These are phyloP conservation scores for Tribolium freemani DNA, from an alignment of 2,888 invertebrate genomes.

Conservation along the genomic window DNA sequence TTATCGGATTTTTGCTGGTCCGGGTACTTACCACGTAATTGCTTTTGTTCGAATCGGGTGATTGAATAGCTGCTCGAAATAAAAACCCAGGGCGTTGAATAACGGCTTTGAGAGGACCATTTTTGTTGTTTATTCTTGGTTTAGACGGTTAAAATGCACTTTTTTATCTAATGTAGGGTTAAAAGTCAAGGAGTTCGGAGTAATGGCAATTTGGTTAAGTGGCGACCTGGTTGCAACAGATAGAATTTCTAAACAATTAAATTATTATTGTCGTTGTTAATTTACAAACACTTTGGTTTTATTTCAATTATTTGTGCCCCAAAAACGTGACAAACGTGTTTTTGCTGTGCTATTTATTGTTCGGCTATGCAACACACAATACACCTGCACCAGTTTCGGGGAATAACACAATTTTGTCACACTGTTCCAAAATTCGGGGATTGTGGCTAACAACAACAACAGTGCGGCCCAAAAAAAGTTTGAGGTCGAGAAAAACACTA, in stretches of 20 bases:
- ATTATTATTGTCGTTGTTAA: too few species aligned
- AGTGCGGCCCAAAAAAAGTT: too few species aligned
- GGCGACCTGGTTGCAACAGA: neutral
- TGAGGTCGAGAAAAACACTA: too few species aligned
- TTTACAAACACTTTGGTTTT: too few species aligned
- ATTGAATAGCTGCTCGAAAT: constrained; percentile 82
- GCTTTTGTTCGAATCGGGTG: constrained; percentile 85
- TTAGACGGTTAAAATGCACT: neutral
- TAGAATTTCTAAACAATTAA: too few species aligned
- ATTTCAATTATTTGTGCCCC: too few species aligned
- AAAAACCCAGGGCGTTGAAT: constrained; percentile 77
- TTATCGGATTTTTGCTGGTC: constrained; percentile 12
- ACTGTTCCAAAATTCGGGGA: too few species aligned
- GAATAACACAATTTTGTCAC: too few species aligned
- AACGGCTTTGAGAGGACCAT: constrained; percentile 83
- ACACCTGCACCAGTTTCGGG: neutral
- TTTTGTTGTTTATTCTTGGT: constrained; percentile 24
- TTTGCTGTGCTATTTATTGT: too few species aligned
- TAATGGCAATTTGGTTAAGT: neutral
- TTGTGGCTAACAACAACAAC: too few species aligned
- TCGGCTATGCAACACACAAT: neutral
- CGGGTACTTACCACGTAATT: constrained; percentile 77
- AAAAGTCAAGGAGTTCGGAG: constrained; percentile 21
- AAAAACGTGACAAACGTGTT: too few species aligned
- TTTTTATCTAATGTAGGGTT: constrained; percentile 2